Base-by-base conservation (phyloP, 2,888 invertebrate genomes). In the Seira sanloemensis region DNA sequence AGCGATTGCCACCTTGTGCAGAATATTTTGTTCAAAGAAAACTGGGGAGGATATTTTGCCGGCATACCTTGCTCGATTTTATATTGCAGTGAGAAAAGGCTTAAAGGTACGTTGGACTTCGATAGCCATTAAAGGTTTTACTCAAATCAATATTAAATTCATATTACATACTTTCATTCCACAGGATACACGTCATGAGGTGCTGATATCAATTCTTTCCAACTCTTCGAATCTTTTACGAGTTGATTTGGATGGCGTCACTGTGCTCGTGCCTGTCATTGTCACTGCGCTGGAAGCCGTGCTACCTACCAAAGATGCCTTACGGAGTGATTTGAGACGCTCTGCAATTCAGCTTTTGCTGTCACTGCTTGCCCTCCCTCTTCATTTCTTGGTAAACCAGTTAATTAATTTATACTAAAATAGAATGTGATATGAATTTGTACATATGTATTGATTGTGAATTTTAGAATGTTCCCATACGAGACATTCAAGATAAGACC, bases 1-100 rank as follows among this genome's bases (percentile, higher is more conserved):
- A 92, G 98, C 99, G 0, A 93, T 98, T 90, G 99, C 98, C 23
- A 95, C 98, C 1, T 92, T 99, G 23, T 99, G 99, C 91, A 94
- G 98, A 90, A 97, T 99, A 90, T 96, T 99, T 91, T 98, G 97
- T 91, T 95, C 98, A 0, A 98, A 98, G 92, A 97, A 97, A 91
- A 97, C 97, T 0, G 96, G 96, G 58, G 98, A 98, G 92, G 95
- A 96, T 90, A 97, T 99, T 89, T 92, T 97, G 76, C 97, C 98
- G 0, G 96, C 92, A 1, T 99, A 99, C 92, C 93, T 98, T 90
- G 97, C 98, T 9, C 93, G 98, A 71, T 97, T 98, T 92, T 98
- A 98, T 92, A 94, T 97, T 90, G 96, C 97, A 2, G 92, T 99
- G 86, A 95, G 95, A 90, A 96, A 97, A 91, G 98, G 98, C 0